These are phyloP conservation scores for Spilogale gracilis DNA, from an alignment of 2,113 vertebrate genomes.

Conservation along the genomic window DNA sequence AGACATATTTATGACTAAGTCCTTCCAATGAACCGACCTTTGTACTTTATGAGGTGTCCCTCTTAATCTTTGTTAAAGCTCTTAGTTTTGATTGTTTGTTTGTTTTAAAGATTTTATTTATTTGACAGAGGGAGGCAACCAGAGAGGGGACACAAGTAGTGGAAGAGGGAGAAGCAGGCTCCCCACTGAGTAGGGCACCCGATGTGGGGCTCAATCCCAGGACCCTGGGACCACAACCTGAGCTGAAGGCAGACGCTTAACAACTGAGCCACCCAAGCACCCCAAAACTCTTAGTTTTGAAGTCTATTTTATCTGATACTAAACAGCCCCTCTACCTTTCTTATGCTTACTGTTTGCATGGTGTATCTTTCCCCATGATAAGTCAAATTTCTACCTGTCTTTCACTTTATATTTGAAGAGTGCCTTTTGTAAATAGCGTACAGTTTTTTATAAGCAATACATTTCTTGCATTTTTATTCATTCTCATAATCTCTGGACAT, in stretches of 20 bases:
- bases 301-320: not conserved
- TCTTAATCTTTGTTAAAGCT: constrained; percentile 50
- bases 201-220: too few species aligned
- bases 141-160: too few species aligned
- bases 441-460: too few species aligned
- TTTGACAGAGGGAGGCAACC: too few species aligned
- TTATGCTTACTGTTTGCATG: not conserved
- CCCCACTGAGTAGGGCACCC: too few species aligned
- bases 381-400: not conserved
- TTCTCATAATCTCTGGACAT: constrained; percentile 31
- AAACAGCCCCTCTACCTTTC: not conserved
- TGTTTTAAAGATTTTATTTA: too few species aligned
- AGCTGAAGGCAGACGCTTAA: too few species aligned
- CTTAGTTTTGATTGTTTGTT: not conserved
- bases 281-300: constrained; percentile 2
- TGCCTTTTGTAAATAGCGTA: not conserved
- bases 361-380: not conserved
- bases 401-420: constrained; percentile 54
- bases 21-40: constrained; percentile 4
- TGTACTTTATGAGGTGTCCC: not conserved
- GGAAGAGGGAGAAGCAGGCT: too few species aligned
- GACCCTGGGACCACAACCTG: too few species aligned
- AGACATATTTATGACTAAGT: not conserved
- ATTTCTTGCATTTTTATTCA: not conserved
- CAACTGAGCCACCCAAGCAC: too few species aligned